Conservation (phyloP, 2,888 invertebrate genomes). For the Stenurella melanura region DNA sequence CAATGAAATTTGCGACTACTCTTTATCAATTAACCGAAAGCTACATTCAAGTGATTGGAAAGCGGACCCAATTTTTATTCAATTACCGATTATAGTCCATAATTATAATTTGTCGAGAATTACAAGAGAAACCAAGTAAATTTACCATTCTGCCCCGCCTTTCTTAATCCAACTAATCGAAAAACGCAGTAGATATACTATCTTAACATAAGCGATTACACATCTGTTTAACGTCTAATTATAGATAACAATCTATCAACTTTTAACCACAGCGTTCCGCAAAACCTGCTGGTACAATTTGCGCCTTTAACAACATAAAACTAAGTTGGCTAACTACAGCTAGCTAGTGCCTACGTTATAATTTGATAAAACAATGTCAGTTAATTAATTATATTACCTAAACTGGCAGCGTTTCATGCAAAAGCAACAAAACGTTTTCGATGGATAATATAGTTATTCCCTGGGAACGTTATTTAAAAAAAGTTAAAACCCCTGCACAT, state of each 20-base stretch:
- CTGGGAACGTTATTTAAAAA: neutral
- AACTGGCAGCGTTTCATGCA: neutral
- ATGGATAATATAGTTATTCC: neutral
- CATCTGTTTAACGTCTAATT: conserved; percentile 17
- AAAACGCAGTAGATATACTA: too few species aligned
- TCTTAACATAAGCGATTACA: neutral
- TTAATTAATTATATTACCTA: neutral
- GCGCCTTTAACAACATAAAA: neutral
- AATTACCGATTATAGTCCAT: too few species aligned
- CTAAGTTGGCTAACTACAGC: neutral
- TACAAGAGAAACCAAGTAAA: too few species aligned
- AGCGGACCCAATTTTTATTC: too few species aligned
- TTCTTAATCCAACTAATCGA: too few species aligned
- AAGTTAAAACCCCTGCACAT: neutral
- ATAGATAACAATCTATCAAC: conserved; percentile 25
- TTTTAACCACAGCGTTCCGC: conserved; percentile 3
- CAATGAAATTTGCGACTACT: too few species aligned
- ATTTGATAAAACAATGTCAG: conserved; percentile 7
- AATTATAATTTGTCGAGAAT: too few species aligned
- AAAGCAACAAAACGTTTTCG: neutral
- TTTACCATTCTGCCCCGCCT: too few species aligned
- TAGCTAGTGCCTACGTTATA: neutral
- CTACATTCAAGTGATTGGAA: too few species aligned
- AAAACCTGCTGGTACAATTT: conserved; percentile 4
- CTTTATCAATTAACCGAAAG: too few species aligned